phyloP scores from a whole-genome alignment of 2,797 vertebrate genomes.

The Hippoglossus hippoglossus region DNA sequence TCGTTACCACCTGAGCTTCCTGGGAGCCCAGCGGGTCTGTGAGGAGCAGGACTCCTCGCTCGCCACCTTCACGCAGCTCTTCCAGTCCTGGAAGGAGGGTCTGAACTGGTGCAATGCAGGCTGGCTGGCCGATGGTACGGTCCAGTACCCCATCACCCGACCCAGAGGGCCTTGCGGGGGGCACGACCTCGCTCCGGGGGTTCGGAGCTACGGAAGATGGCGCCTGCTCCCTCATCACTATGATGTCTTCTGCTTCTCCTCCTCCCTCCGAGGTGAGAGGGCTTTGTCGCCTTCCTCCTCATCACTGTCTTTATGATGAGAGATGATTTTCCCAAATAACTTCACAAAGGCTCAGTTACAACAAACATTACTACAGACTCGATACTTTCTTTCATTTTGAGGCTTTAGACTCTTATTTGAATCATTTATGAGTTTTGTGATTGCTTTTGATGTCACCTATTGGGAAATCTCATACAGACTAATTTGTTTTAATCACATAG shows the following conservation, averaged over 20 bases:
- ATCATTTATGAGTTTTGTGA: no score
- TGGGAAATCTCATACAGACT: no score
- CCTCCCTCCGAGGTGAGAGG: conserved; percentile 82
- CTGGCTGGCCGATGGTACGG: conserved; percentile 90
- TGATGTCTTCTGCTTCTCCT: conserved; percentile 91
- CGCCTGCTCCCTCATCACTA: conserved; percentile 84
- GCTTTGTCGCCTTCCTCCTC: neutral
- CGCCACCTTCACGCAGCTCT: conserved; percentile 90
- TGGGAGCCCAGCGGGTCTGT: conserved; percentile 84
- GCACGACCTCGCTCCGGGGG: conserved; percentile 80
- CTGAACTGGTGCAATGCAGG: conserved; percentile 93
- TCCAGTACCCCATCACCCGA: conserved; percentile 89
- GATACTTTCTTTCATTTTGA: no score
- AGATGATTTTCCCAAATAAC: no score
- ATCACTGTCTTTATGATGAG: no score
- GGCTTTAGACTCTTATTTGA: no score
- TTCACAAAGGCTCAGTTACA: no score
- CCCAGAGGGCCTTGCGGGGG: conserved; percentile 87
- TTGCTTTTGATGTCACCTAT: no score
- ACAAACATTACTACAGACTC: no score
- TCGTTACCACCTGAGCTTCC: conserved; percentile 89
- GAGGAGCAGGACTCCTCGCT: conserved; percentile 86
- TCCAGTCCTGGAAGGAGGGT: conserved; percentile 89
- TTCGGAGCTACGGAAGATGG: conserved; percentile 87
- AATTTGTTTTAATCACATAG: no score